Evolutionary conservation across 2,888 invertebrate genomes (phyloP).

Genomic region (Aproaerema taeniolella): DNA sequence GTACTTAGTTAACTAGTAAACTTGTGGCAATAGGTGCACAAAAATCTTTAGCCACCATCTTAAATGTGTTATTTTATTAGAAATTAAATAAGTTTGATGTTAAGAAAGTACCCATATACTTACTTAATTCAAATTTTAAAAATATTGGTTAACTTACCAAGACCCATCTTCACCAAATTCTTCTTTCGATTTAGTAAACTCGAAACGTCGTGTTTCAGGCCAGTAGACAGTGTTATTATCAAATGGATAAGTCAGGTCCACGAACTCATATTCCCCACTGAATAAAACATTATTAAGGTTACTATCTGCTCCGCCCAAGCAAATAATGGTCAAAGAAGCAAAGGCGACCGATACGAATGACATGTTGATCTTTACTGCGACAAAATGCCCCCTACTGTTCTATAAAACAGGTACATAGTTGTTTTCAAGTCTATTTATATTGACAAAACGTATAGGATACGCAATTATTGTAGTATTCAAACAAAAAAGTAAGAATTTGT

Average conservation of each 20-base stretch:
- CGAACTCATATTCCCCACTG: conserved; percentile 16
- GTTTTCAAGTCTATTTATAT: too few relatives aligned
- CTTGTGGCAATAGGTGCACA: neutral
- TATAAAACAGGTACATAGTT: too few relatives aligned
- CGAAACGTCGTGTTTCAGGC: conserved; percentile 16
- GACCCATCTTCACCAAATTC: conserved; percentile 12
- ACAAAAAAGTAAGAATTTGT: too few relatives aligned
- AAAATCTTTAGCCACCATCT: neutral
- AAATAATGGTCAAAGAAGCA: too few relatives aligned
- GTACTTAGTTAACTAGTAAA: neutral
- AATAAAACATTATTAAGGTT: conserved; percentile 23
- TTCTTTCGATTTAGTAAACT: conserved; percentile 19
- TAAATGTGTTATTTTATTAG: too few relatives aligned
- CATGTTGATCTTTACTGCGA: conserved; percentile 33
- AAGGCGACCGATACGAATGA: conserved; percentile 21
- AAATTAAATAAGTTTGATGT: too few relatives aligned
- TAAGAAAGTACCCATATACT: neutral
- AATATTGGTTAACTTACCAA: too few relatives aligned
- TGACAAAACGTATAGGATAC: too few relatives aligned
- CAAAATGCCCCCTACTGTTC: neutral
- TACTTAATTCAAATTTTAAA: too few relatives aligned
- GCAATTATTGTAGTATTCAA: too few relatives aligned
- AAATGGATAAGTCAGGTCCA: conserved; percentile 19
- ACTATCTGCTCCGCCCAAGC: too few relatives aligned
- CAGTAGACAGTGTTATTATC: conserved; percentile 20